phyloP scores from a whole-genome alignment of 2,888 invertebrate species.

The Melanostoma scalare region DNA sequence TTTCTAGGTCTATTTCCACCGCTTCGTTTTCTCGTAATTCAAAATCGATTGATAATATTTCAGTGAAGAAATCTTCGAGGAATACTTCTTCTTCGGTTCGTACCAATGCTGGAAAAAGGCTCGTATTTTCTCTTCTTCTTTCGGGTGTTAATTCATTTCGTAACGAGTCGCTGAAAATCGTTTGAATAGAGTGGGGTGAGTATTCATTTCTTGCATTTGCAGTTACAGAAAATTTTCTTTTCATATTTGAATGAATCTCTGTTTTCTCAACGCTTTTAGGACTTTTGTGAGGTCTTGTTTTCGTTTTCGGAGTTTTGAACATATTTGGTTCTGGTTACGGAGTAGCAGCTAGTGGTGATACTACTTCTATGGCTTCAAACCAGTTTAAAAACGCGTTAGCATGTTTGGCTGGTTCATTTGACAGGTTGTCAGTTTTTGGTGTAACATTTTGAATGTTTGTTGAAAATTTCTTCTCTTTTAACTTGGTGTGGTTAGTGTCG shows the following conservation, averaged over 20 bases:
- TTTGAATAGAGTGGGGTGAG: not conserved
- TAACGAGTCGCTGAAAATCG: not conserved
- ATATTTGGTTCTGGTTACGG: not conserved
- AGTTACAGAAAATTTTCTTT: too few relatives aligned
- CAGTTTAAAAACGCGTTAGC: not conserved
- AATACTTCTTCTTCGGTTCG: constrained; percentile 1
- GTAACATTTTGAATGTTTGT: not conserved
- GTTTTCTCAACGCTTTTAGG: not conserved
- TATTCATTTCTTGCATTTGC: not conserved
- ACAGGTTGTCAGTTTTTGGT: not conserved
- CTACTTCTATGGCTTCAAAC: not conserved
- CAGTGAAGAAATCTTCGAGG: constrained; percentile 7
- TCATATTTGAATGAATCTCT: not conserved
- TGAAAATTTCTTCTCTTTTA: not conserved
- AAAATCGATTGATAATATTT: not conserved
- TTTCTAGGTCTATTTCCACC: not conserved
- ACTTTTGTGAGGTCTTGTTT: not conserved
- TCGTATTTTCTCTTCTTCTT: not conserved
- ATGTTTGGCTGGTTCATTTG: not conserved
- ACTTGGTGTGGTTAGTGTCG: constrained; percentile 6
- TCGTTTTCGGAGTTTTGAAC: not conserved
- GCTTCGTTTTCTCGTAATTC: constrained; percentile 1
- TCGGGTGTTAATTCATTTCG: constrained; percentile 8
- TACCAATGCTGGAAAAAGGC: not conserved
- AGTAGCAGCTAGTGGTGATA: not conserved